Base-by-base conservation (phyloP, 2,888 invertebrate species). In the Ochlodes sylvanus region DNA sequence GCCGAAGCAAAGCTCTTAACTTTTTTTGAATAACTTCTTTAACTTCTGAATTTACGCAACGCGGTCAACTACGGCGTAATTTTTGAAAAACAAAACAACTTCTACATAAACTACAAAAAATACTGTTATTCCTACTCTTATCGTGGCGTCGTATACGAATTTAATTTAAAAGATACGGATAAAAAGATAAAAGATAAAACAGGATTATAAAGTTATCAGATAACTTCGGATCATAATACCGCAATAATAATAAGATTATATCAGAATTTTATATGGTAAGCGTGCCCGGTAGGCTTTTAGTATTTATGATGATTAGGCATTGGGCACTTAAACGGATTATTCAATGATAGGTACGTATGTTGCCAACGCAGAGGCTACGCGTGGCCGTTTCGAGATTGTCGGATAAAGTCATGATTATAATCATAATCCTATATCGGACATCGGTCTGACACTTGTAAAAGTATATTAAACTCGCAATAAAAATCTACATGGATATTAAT, bases 191-290 rank as follows among this genome's bases (percentile, higher is more conserved):
- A 27, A 54, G 12, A 52, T 41, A 63, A 21, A 54, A 32, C 54
- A 42, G 54, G 42, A 38, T 12, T 54, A 52, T 15, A 63, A 54
- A 41, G 10, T 41, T 7, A 55, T 55, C 21, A 2, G 47, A 32
- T 61, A 19, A 42, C 41, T 27, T 41, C n/a, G 54, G 41, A 32
- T 54, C 38, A 38, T 54, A 17, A 54, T 54, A 19, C 21, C n/a
- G 38, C 54, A 63, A 52, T 21, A 63, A 52, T 63, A 54, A 38
- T 21, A n/a, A 41, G 21, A 50, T 54, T 21, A 41, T 12, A 17
- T 64, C 55, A 27, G 44, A 64, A 64, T 15, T 55, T 32, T 17
- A 56, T 63, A 55, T 64, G 12, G 44, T 56, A 56, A 55, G 15
- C 42, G 42, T 27, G 42, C 15, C 63, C n/a, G 55, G 56, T 55